phyloP scores from a whole-genome alignment of 2,888 invertebrate species.

The Coecobrya sp. region DNA sequence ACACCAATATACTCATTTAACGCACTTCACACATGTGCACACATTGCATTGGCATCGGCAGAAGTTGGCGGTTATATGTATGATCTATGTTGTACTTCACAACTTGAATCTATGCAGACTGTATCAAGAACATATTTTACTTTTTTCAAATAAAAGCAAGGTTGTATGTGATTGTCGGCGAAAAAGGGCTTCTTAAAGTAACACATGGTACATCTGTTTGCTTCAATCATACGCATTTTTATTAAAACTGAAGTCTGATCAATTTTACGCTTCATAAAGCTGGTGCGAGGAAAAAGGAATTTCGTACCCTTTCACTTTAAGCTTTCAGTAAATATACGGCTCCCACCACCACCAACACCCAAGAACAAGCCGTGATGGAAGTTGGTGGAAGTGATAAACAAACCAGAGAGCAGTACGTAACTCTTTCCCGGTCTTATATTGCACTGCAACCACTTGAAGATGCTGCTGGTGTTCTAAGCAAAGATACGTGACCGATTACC shows the following conservation, averaged over 20 bases:
- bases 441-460: constrained; percentile 21
- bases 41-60: not conserved
- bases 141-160: not conserved
- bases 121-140: not conserved
- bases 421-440: not conserved
- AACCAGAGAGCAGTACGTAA: not conserved
- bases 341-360: not conserved
- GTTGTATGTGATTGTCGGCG: not conserved
- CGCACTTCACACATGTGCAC: constrained; percentile 9
- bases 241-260: constrained; percentile 58
- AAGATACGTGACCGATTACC: constrained; percentile 30
- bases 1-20: not conserved
- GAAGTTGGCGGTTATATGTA: not conserved
- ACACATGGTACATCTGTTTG: constrained; percentile 45
- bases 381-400: not conserved
- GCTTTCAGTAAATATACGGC: constrained; percentile 9
- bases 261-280: constrained; percentile 42
- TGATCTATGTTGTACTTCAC: not conserved
- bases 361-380: not conserved
- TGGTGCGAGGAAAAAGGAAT: constrained; percentile 28
- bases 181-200: not conserved
- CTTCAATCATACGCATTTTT: constrained; percentile 61
- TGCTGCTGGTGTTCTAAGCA: not conserved
- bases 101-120: not conserved
- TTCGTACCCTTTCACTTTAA: constrained; percentile 18